Conservation (phyloP, 2,888 invertebrate species). For the Therioaphis trifolii region DNA sequence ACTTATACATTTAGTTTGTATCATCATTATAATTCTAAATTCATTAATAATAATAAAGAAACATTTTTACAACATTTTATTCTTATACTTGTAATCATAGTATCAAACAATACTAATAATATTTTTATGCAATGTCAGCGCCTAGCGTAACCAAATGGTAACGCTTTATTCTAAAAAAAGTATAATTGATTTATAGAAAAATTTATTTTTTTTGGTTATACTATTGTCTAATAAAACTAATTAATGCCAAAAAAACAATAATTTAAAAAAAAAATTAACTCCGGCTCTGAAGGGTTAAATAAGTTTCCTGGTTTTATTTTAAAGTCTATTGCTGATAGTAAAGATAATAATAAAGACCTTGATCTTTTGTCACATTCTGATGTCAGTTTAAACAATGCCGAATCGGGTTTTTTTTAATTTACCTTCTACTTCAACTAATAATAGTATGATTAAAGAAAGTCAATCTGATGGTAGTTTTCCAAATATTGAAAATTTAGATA, state of each 20-base stretch:
- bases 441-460: no score
- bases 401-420: no score
- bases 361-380: no score
- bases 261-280: constrained; percentile 8
- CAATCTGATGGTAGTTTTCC: no score
- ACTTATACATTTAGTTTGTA: not conserved
- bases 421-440: no score
- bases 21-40: not conserved
- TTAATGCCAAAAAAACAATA: not conserved
- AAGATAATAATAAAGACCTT: no score
- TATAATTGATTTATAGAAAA: no score
- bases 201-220: not conserved
- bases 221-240: not conserved
- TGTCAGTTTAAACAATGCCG: no score
- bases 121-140: constrained; percentile 1
- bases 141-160: constrained; percentile 4
- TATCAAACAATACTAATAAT: not conserved
- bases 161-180: no score
- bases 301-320: no score
- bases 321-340: no score
- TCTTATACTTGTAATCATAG: constrained; percentile 1
- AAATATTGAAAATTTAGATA: no score
- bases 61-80: not conserved
- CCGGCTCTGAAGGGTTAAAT: not conserved
- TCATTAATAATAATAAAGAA: not conserved